phyloP scores from a whole-genome alignment of 2,797 vertebrate species.

The Champsocephalus gunnari region DNA sequence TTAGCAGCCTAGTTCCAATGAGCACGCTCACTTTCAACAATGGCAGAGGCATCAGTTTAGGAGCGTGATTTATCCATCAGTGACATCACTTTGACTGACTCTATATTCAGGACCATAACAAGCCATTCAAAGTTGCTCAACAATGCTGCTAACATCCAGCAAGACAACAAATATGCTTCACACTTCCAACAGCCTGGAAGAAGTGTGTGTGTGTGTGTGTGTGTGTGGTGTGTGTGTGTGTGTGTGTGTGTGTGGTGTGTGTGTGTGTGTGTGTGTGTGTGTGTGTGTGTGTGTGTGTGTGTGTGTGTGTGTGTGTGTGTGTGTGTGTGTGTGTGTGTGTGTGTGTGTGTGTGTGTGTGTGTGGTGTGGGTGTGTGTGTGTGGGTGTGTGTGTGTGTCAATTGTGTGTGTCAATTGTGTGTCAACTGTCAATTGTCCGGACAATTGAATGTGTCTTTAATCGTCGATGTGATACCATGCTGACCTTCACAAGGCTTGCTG shows the following conservation, averaged over 20 bases:
- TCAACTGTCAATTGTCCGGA: constrained; percentile 47
- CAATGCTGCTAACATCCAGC: constrained; percentile 28
- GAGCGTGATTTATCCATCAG: constrained; percentile 26
- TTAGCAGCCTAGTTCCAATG: constrained; percentile 2
- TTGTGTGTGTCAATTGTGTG: background rate
- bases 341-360: background rate
- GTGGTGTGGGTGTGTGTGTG: background rate
- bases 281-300: too few relatives aligned
- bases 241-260: background rate
- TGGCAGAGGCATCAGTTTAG: constrained; percentile 23
- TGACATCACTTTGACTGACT: constrained; percentile 49
- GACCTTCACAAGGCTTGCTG: constrained; percentile 70
- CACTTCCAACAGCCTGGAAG: constrained; percentile 33
- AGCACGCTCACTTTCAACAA: constrained; percentile 24
- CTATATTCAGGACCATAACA: constrained; percentile 48
- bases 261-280: background rate
- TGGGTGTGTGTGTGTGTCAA: background rate
- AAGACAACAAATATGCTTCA: constrained; percentile 23
- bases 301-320: background rate
- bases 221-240: background rate
- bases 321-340: background rate
- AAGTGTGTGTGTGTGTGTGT: background rate
- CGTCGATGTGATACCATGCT: constrained; percentile 53
- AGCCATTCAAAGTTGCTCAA: constrained; percentile 25
- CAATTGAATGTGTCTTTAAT: constrained; percentile 58